Evolutionary conservation across 2,113 vertebrate genomes (phyloP).

Genomic region (Cacatua alba): DNA sequence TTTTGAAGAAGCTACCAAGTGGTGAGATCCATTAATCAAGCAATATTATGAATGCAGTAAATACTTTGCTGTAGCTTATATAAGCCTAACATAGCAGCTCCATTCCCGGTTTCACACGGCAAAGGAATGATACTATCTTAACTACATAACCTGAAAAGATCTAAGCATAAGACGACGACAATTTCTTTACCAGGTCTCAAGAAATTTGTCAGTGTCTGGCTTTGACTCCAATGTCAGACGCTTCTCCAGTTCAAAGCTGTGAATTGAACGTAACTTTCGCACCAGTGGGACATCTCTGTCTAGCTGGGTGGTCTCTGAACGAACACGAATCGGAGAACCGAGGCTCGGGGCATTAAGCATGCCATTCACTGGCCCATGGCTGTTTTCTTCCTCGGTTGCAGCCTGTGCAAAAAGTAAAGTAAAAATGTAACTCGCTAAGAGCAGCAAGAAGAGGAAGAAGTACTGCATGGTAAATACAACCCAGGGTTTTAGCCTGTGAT

Average conservation of each 20-base stretch:
- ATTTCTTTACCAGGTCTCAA: conserved; percentile 87
- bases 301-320: conserved; percentile 85
- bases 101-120: not conserved
- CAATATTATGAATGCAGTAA: not conserved
- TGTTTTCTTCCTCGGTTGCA: conserved; percentile 89
- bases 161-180: not conserved
- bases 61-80: not conserved
- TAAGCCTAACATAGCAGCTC: not conserved
- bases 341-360: conserved; percentile 85
- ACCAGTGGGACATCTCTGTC: conserved; percentile 88
- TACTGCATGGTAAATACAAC: not conserved
- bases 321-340: conserved; percentile 88
- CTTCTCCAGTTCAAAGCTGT: conserved; percentile 95
- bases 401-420: conserved; percentile 70
- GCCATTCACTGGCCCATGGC: conserved; percentile 86
- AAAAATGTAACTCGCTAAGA: not conserved
- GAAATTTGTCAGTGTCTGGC: conserved; percentile 87
- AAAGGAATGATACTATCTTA: not conserved
- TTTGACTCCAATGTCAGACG: conserved; percentile 88
- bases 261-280: conserved; percentile 92
- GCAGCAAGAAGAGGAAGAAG: not conserved
- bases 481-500: not conserved
- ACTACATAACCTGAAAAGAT: not conserved
- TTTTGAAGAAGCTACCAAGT: not conserved
- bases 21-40: not conserved